These are phyloP conservation scores for Drosophila paucipuncta DNA, from an alignment of 2,888 invertebrate species.

Conservation along the genomic window DNA sequence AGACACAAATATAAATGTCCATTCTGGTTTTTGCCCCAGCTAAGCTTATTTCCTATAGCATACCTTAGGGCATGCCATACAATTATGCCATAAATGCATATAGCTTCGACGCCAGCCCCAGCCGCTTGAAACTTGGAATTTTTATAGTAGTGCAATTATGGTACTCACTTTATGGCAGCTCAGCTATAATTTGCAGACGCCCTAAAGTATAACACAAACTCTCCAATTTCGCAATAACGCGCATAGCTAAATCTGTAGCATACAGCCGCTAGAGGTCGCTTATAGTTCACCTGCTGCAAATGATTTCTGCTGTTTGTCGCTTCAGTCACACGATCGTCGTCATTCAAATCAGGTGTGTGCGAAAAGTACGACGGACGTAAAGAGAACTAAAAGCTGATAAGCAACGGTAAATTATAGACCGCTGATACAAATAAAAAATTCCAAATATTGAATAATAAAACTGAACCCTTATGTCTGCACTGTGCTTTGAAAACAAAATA, in stretches of 20 bases:
- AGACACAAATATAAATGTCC: too few relatives aligned
- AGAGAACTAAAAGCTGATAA: constrained; percentile 42
- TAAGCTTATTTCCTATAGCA: background rate
- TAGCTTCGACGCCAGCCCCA: background rate
- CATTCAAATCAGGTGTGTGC: constrained; percentile 65
- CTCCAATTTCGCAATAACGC: constrained; percentile 15
- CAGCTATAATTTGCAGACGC: background rate
- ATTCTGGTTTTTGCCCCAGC: background rate
- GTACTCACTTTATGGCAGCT: background rate
- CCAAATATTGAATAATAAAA: background rate
- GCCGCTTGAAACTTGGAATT: constrained; percentile 25
- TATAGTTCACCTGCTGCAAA: constrained; percentile 14
- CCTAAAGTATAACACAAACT: constrained; percentile 30
- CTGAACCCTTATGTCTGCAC: background rate
- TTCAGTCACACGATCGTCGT: constrained; percentile 66
- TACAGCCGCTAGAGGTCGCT: constrained; percentile 17
- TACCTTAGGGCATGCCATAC: accelerated
- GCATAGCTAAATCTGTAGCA: constrained; percentile 6
- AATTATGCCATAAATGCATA: background rate
- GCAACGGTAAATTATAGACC: constrained; percentile 53
- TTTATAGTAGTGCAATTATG: background rate
- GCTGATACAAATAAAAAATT: background rate
- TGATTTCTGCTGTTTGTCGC: constrained; percentile 18
- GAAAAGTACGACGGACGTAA: background rate
- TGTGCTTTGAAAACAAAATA: background rate